Conservation (phyloP, 2,888 invertebrate species). For the Steinernema scapterisci region DNA sequence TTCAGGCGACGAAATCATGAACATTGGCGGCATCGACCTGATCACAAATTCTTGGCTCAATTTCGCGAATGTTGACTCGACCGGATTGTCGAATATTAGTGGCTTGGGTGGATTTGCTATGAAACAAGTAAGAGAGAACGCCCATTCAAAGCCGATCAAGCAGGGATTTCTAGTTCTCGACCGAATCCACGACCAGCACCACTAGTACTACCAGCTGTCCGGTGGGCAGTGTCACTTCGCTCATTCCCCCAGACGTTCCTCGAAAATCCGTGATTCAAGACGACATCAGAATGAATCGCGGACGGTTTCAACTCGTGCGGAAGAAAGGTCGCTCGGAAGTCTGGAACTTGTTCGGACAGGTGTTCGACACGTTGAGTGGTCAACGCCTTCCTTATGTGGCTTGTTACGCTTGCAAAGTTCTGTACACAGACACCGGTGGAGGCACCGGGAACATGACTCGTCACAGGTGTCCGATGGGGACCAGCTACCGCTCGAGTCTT, state of each 20-base stretch:
- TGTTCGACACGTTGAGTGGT: conserved; percentile 59
- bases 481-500: conserved; percentile 8
- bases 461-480: conserved; percentile 60
- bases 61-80: conserved; percentile 26
- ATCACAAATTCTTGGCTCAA: conserved; percentile 25
- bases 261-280: conserved; percentile 30
- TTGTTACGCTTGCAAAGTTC: conserved; percentile 65
- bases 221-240: not conserved
- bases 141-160: not conserved
- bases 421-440: conserved; percentile 64
- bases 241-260: not conserved
- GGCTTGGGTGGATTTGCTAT: conserved; percentile 8
- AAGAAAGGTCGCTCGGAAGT: conserved; percentile 65
- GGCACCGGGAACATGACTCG: conserved; percentile 65
- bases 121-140: conserved; percentile 5
- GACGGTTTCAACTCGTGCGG: conserved; percentile 57
- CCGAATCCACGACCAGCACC: conserved; percentile 49
- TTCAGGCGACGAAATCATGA: conserved; percentile 21
- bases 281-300: conserved; percentile 50
- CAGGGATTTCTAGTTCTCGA: conserved; percentile 36
- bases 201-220: conserved; percentile 35
- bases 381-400: conserved; percentile 64
- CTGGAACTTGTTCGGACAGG: conserved; percentile 67
- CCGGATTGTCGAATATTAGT: not conserved
- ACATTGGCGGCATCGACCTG: conserved; percentile 8